A percentile compares a stretch with the other conserved stretches of the same genome.
These are phyloP conservation scores for Trichogramma evanescens DNA, from an alignment of 2,888 invertebrate genomes.

Conservation along the genomic window DNA sequence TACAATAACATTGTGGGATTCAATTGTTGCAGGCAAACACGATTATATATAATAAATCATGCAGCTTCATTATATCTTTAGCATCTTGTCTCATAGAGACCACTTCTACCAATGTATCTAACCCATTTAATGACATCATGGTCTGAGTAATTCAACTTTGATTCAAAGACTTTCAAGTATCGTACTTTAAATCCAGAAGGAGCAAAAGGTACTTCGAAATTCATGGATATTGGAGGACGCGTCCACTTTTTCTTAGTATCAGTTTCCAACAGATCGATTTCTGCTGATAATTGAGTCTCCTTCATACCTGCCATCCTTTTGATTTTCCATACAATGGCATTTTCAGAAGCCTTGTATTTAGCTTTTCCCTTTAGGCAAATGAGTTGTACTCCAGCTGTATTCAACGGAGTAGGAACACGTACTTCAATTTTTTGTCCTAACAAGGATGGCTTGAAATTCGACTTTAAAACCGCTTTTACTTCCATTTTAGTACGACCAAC, in stretches of 20 bases:
- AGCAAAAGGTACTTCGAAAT: conserved; percentile 99
- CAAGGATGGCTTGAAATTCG: conserved; percentile 96
- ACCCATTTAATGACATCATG: conserved; percentile 99
- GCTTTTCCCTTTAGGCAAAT: conserved; percentile 99
- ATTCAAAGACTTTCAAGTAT: conserved; percentile 98
- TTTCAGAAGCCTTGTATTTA: conserved; percentile 99
- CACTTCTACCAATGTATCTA: conserved; percentile 97
- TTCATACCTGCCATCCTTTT: conserved; percentile 98
- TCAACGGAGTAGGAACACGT: conserved; percentile 96
- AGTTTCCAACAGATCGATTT: conserved; percentile 96
- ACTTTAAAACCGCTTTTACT: conserved; percentile 97
- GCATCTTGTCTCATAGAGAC: conserved; percentile 98
- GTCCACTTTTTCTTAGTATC: conserved; percentile 99
- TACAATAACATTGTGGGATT: conserved; percentile 24
- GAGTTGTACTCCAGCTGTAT: conserved; percentile 97
- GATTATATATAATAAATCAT: conserved; percentile 21
- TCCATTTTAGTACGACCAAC: conserved; percentile 99
- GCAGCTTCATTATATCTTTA: conserved; percentile 48
- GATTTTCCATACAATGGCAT: conserved; percentile 89
- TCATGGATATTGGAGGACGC: conserved; percentile 99
- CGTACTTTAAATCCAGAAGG: conserved; percentile 99
- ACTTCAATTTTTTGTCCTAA: conserved; percentile 99
- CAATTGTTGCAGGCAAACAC: conserved; percentile 26
- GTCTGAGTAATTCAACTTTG: conserved; percentile 98
- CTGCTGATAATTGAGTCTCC: conserved; percentile 97